phyloP scores from a whole-genome alignment of 2,113 vertebrate genomes.

The Salvelinus sp. region DNA sequence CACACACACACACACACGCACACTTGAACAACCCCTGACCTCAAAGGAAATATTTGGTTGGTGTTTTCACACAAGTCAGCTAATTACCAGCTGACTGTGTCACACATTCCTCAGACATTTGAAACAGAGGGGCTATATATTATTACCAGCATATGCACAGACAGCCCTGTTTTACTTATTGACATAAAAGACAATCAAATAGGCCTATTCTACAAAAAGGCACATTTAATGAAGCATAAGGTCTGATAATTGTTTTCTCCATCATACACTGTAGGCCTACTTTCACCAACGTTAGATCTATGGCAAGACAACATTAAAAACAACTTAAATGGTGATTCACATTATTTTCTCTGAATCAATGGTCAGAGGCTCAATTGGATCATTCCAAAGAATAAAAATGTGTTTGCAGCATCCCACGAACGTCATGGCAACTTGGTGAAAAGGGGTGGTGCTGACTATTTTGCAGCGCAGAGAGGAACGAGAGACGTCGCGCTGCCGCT shows the following conservation, averaged over 20 bases:
- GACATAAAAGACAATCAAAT: neutral
- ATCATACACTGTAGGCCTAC: no score
- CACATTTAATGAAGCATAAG: no score
- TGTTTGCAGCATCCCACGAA: constrained; percentile 67
- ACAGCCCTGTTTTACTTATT: no score
- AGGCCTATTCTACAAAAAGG: no score
- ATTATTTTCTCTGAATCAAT: neutral
- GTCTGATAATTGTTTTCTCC: no score
- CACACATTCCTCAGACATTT: neutral
- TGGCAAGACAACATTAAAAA: no score
- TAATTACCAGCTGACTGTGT: neutral
- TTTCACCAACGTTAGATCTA: no score
- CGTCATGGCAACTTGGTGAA: constrained; percentile 74
- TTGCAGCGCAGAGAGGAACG: constrained; percentile 15
- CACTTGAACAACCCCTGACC: neutral
- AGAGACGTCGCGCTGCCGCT: neutral
- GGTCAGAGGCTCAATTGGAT: neutral
- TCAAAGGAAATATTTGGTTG: neutral
- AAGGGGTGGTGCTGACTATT: constrained; percentile 53
- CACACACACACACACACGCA: neutral
- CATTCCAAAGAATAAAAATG: constrained; percentile 39
- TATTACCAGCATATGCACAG: no score
- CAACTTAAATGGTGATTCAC: no score
- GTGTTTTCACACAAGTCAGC: constrained; percentile 7
- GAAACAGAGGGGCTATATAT: neutral